Base-by-base conservation (phyloP, 2,888 invertebrate species). In the Sesamia inferens region DNA sequence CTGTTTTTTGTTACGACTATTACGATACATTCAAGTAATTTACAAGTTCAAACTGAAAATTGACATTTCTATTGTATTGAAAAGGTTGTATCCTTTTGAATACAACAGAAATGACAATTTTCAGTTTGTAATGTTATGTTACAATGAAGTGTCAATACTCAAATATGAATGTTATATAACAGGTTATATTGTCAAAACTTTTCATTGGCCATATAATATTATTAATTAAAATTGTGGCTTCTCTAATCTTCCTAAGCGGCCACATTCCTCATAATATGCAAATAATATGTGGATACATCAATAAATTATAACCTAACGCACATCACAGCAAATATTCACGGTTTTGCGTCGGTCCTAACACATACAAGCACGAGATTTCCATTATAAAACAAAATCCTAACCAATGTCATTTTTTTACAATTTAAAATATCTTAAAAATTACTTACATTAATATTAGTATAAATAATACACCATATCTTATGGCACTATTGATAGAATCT, bases 401-500 rank as follows among this genome's bases (percentile, higher is more conserved):
- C n/a, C 19, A 3, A 31, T 57, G n/a, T 77, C 76, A 76, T 39
- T 62, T 47, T 67, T 65, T 54, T 47, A 59, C 19, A 66, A 68
- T 57, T 57, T 61, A 58, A 62, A 68, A 47, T 58, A 71, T 39
- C 47, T 73, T 74, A 67, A 71, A 31, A 72, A 72, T 77, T 70
- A 70, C 63, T 79, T 67, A 79, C 54, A 31, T 58, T 68, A 58
- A 58, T 57, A 55, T 71, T 63, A 65, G 51, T 31, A 68, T 74
- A 78, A 76, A 81, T 85, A 78, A 70, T 67, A 74, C 68, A 74
- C 71, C 76, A 79, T 76, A 39, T 10, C 11, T 44, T 78, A 81
- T 85, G 86, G 85, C 85, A 83, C 83, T 47, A 16, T 66, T 5
- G 6, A 42, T 55, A 39, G 31, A 55, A 67, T 67, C 68, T 69